A percentile compares a stretch with the other conserved stretches of the same genome.
These are phyloP conservation scores for Drosophila seguyi DNA, from an alignment of 1,140 invertebrate genomes.

Conservation along the genomic window DNA sequence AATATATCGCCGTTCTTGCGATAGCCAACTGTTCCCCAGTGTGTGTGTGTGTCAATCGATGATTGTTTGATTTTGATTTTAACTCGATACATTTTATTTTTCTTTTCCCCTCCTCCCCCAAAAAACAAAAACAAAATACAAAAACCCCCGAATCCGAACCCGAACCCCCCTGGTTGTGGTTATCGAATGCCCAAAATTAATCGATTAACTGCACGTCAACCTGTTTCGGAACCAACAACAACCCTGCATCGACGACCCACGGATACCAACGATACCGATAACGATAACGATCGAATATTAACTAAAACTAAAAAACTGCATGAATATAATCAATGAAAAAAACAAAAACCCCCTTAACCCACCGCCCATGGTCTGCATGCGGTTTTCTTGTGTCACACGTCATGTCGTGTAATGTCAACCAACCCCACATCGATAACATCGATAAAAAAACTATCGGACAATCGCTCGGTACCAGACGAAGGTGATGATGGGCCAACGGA, in stretches of 20 bases:
- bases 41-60: constrained; percentile 55
- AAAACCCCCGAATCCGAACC: constrained; percentile 21
- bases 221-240: constrained; percentile 30
- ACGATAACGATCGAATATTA: background rate
- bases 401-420: constrained; percentile 5
- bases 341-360: constrained; percentile 8
- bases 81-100: constrained; percentile 68
- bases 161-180: constrained; percentile 67
- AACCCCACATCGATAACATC: background rate
- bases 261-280: background rate
- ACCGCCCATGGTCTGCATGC: constrained; percentile 56
- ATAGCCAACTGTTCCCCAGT: constrained; percentile 29
- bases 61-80: constrained; percentile 45
- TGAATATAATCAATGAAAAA: constrained; percentile 41
- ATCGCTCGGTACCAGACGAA: constrained; percentile 21
- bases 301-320: constrained; percentile 61
- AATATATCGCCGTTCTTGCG: constrained; percentile 7
- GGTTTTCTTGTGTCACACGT: constrained; percentile 23
- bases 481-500: background rate
- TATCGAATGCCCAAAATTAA: constrained; percentile 71
- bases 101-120: constrained; percentile 47
- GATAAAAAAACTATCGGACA: background rate
- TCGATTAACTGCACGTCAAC: constrained; percentile 76
- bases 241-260: constrained; percentile 29
- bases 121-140: constrained; percentile 38